A percentile compares a stretch with the other conserved stretches of the same genome.
Evolutionary conservation across 1,140 invertebrate genomes (phyloP).

Genomic region (Monomorium pharaonis): DNA sequence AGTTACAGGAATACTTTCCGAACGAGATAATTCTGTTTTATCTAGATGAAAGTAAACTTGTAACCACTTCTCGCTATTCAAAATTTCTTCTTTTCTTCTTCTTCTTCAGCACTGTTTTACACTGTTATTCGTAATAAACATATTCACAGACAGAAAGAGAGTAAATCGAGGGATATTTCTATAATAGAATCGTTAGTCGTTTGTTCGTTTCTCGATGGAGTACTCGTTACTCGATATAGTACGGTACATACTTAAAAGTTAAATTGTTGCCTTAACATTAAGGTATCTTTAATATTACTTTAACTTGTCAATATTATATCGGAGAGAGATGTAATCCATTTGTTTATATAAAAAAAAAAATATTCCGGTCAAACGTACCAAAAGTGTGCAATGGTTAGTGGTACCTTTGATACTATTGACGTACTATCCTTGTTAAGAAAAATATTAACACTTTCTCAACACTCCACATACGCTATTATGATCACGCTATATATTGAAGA

Average conservation of each 20-base stretch:
- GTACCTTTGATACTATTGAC: constrained; percentile 57
- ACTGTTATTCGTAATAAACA: constrained; percentile 50
- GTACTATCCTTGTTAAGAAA: constrained; percentile 59
- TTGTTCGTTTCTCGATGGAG: constrained; percentile 61
- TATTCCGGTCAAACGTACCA: constrained; percentile 54
- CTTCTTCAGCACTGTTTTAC: constrained; percentile 21
- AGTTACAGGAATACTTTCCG: constrained; percentile 63
- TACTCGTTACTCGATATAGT: constrained; percentile 44
- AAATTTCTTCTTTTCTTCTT: constrained; percentile 21
- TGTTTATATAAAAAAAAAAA: constrained; percentile 58
- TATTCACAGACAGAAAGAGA: constrained; percentile 73
- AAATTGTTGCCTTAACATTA: constrained; percentile 71
- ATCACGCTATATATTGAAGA: constrained; percentile 63
- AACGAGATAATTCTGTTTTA: not conserved
- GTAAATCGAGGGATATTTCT: constrained; percentile 56
- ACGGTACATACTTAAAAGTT: constrained; percentile 61
- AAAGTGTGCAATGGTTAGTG: constrained; percentile 17
- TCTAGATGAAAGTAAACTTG: constrained; percentile 52
- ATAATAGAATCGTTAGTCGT: constrained; percentile 53
- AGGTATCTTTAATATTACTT: constrained; percentile 61
- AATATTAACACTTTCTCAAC: constrained; percentile 68
- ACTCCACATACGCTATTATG: constrained; percentile 52
- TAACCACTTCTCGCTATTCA: constrained; percentile 55
- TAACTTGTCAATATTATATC: constrained; percentile 54
- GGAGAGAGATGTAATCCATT: constrained; percentile 26